phyloP scores from a whole-genome alignment of 30 jellyfish, hydroid and myxozoan species.

The Phacellophora camtschatica region DNA sequence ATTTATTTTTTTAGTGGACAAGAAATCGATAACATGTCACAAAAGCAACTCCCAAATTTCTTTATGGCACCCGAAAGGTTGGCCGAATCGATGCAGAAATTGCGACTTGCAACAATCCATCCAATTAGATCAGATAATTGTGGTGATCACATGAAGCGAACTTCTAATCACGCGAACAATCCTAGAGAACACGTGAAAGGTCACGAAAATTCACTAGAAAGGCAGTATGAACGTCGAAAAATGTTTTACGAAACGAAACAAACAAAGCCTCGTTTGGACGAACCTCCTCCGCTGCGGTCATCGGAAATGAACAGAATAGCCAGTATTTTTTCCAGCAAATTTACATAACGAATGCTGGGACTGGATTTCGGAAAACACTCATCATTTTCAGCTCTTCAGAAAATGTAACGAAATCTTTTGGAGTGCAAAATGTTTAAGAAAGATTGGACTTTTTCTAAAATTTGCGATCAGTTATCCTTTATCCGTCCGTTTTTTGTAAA shows the following conservation, averaged over 20 bases:
- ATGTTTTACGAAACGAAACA: constrained; percentile 8
- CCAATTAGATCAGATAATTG: constrained; percentile 2
- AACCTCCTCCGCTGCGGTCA: constrained; percentile 69
- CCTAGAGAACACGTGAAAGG: neutral
- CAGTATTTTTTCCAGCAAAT: constrained; percentile 65
- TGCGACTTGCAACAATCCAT: constrained; percentile 60
- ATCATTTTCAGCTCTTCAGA: no score
- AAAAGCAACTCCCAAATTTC: constrained; percentile 93
- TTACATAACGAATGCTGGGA: neutral
- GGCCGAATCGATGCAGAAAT: constrained; percentile 77
- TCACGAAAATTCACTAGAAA: neutral
- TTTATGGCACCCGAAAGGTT: constrained; percentile 83
- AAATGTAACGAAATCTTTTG: no score
- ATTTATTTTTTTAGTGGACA: no score
- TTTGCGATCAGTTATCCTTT: no score
- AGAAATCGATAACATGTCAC: no score
- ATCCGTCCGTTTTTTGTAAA: no score
- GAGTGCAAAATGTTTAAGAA: no score
- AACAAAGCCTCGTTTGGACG: constrained; percentile 13
- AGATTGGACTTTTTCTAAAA: no score
- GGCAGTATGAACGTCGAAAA: neutral
- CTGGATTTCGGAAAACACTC: no score
- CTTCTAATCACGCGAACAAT: neutral
- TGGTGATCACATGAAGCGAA: no score
- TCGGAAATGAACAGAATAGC: constrained; percentile 79